A percentile compares a stretch with the other conserved stretches of the same genome.
These are phyloP conservation scores for Myrmecobius fasciatus DNA, from an alignment of 2,113 vertebrate genomes.

Conservation along the genomic window DNA sequence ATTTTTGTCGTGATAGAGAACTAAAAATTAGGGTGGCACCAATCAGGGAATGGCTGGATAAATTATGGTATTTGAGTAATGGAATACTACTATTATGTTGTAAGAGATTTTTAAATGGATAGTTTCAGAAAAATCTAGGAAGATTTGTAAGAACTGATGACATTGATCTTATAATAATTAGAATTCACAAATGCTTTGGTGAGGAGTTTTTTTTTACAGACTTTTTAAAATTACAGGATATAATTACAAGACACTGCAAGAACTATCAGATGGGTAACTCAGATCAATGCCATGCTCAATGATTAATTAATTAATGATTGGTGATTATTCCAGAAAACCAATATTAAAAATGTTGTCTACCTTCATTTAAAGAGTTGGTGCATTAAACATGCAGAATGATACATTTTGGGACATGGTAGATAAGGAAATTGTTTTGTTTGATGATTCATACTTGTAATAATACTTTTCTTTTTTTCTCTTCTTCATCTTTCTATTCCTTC, in stretches of 20 bases:
- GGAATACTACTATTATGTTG: background rate
- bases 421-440: background rate
- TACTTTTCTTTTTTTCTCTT: background rate
- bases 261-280: slow-evolving; percentile 1
- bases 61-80: background rate
- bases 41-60: background rate
- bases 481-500: background rate
- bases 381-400: background rate
- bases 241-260: slow-evolving; percentile 58
- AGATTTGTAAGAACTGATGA: background rate
- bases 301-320: background rate
- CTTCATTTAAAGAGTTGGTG: background rate
- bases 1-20: background rate
- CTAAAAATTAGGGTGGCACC: background rate
- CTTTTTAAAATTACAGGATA: slow-evolving; percentile 58
- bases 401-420: background rate
- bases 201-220: slow-evolving; percentile 26
- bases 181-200: slow-evolving; percentile 43
- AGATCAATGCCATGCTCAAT: background rate
- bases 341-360: background rate
- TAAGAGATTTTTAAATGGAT: background rate
- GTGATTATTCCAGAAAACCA: background rate
- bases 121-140: background rate
- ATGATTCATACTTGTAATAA: background rate
- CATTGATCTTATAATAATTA: slow-evolving; percentile 49